Conservation (phyloP, 2,888 invertebrate species). For the Plebejus melissa region DNA sequence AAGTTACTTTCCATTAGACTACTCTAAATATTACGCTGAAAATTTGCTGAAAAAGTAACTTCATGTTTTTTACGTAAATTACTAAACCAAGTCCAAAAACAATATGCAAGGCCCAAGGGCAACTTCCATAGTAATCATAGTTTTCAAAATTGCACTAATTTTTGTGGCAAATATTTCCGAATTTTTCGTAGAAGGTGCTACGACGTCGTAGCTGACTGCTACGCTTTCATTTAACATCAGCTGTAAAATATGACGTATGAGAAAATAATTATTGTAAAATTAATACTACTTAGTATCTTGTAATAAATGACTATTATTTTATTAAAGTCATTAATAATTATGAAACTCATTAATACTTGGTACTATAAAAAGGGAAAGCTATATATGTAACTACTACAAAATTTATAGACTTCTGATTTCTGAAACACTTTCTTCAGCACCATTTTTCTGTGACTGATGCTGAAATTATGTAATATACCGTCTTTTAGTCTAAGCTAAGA, state of each 20-base stretch:
- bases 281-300: no score
- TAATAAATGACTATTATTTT: no score
- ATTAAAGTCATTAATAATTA: no score
- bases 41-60: neutral
- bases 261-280: no score
- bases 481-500: no score
- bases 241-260: neutral
- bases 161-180: neutral
- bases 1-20: neutral
- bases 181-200: neutral
- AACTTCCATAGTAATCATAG: neutral
- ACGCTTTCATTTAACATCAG: neutral
- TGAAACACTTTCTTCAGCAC: no score
- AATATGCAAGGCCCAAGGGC: neutral
- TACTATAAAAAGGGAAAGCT: no score
- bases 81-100: neutral
- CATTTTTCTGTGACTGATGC: no score
- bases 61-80: neutral
- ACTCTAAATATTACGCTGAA: neutral
- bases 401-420: no score
- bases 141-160: neutral
- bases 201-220: neutral
- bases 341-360: no score
- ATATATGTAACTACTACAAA: no score
- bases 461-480: no score